Percentiles rank a stretch among this genome's conserved stretches.
These are phyloP conservation scores for Trachops cirrhosus DNA, from an alignment of 2,797 vertebrate genomes.

Conservation along the genomic window DNA sequence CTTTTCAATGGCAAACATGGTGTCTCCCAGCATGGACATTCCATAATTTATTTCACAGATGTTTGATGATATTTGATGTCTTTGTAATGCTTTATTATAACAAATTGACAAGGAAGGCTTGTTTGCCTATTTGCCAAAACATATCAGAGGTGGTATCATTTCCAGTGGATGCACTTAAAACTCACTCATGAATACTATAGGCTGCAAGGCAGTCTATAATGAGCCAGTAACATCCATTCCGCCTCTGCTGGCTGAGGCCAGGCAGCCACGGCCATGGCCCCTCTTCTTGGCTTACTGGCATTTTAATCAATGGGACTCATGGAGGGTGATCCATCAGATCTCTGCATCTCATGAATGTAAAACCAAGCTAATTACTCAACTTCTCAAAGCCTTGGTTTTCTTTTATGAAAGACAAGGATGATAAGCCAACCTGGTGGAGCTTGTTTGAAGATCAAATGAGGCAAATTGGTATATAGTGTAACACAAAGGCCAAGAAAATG, in stretches of 20 bases:
- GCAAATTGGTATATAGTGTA: neutral
- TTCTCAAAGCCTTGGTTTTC: neutral
- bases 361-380: neutral
- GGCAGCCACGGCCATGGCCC: neutral
- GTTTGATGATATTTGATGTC: neutral
- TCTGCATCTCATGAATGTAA: neutral
- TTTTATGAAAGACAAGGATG: conserved; percentile 6
- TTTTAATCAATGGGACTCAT: neutral
- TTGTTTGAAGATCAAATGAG: neutral
- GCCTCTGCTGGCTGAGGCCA: neutral
- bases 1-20: neutral
- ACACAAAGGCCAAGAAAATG: neutral
- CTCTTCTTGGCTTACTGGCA: neutral
- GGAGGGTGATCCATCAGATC: neutral
- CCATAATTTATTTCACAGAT: neutral
- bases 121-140: neutral
- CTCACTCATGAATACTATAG: neutral
- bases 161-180: neutral
- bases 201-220: neutral
- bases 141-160: neutral
- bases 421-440: neutral
- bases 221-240: neutral
- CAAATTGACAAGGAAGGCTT: neutral
- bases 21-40: neutral
- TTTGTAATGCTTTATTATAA: neutral